A percentile compares a stretch with the other conserved stretches of the same genome.
Evolutionary conservation across 2,888 invertebrate species (phyloP).

Genomic region (Philonicus albiceps): DNA sequence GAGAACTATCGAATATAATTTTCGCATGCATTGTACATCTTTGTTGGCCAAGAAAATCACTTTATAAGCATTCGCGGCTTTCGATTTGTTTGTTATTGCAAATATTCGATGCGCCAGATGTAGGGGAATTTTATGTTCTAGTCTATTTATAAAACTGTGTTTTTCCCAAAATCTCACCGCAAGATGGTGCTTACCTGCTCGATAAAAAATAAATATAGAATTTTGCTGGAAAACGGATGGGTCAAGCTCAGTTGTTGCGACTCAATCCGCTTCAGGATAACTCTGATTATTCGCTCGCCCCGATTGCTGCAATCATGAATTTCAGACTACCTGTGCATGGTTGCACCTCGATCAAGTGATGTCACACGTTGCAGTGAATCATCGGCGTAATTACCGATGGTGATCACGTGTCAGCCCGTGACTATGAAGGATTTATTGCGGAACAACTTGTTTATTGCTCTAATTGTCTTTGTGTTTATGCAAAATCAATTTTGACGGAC

Average conservation of each 20-base stretch:
- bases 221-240: not conserved
- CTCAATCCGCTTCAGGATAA: not conserved
- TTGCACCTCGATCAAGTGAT: not conserved
- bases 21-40: not conserved
- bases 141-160: not conserved
- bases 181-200: not conserved
- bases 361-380: not conserved
- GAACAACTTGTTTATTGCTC: not conserved
- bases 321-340: not conserved
- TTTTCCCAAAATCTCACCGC: not conserved
- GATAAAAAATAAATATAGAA: not conserved
- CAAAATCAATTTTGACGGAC: not conserved
- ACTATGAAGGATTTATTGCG: not conserved
- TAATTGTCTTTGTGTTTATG: not conserved
- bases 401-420: constrained; percentile 4
- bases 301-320: not conserved
- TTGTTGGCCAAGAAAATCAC: not conserved
- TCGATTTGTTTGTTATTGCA: not conserved
- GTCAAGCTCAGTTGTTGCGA: not conserved
- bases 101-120: not conserved
- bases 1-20: not conserved
- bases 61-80: not conserved
- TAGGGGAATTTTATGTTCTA: not conserved
- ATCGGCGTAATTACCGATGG: not conserved
- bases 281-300: not conserved